phyloP scores from a whole-genome alignment of 2,113 vertebrate genomes.

The Daphoenositta chrysoptera region DNA sequence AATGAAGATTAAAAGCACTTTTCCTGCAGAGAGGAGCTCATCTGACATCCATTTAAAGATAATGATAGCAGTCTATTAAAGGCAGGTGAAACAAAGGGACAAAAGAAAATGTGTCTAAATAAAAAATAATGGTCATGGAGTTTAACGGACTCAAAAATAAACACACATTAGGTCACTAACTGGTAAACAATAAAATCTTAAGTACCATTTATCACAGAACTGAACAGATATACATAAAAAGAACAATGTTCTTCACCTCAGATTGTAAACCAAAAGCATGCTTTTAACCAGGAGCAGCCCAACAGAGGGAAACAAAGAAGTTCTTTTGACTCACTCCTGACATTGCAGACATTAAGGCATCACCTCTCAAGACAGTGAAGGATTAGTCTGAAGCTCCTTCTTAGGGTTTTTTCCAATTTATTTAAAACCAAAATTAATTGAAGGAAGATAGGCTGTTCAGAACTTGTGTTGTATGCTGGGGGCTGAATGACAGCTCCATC shows the following conservation, averaged over 20 bases:
- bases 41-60: constrained; percentile 46
- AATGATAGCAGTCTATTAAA: constrained; percentile 22
- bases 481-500: not conserved
- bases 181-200: not conserved
- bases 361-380: not conserved
- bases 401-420: not conserved
- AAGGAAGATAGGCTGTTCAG: not conserved
- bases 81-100: not conserved
- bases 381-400: not conserved
- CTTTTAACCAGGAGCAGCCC: not conserved
- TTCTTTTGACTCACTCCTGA: not conserved
- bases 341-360: not conserved
- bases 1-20: constrained; percentile 58
- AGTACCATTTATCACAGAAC: not conserved
- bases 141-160: constrained; percentile 6
- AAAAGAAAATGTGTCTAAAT: not conserved
- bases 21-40: not conserved
- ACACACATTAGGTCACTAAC: not conserved
- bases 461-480: not conserved
- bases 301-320: not conserved
- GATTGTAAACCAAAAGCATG: not conserved
- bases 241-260: not conserved
- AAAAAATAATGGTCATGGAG: not conserved
- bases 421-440: not conserved
- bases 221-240: not conserved